Evolutionary conservation across 2,113 vertebrate species (phyloP), one percentile per base, ranked within the genome.

Genomic region (mouse (Mus musculus)): DNA sequence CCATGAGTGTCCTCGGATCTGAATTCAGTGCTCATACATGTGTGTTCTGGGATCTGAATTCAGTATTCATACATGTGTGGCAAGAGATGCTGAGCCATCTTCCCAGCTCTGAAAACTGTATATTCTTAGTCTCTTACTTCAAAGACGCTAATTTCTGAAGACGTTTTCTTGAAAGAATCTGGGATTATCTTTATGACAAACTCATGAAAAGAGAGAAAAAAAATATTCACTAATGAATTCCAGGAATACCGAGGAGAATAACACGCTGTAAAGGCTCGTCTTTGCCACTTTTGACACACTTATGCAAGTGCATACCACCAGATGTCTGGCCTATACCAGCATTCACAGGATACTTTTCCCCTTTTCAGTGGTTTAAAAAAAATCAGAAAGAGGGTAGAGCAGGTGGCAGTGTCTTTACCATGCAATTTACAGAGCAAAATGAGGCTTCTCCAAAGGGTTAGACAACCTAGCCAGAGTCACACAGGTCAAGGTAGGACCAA

Each of bases 211-310:
- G 20, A 89, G 81, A 19, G 17, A 19, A 59, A 96, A 92, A 76
- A 93, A 96, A 94, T 73, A 95, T 69, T 95, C 39, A 96, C 81
- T 42, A 78, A 30, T 67, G 46, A 95, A 73, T 72, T 95, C 71
- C 77, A 77, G 73, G 87, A 90, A 71, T 30, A n/a, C 24, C 61
- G 28, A 22, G 89, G 24, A 85, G 56, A 56, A 54, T 65, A 52
- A 69, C 54, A 78, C 73, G 49, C 3, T 89, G 75, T 93, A 56
- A 86, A 96, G 65, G 19, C 76, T 39, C 75, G 52, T 3, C 88
- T 46, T 78, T 39, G 84, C 13, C 5, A 82, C 80, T 65, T 65
- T 65, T 63, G 6, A 84, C 19, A 80, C 26, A 16, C 39, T 63
- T 72, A 30, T 16, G 39, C 75, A 52, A 89, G 49, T 0, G 2